These are phyloP conservation scores for Colaptes auratus DNA, from an alignment of 2,113 vertebrate species.

Conservation along the genomic window DNA sequence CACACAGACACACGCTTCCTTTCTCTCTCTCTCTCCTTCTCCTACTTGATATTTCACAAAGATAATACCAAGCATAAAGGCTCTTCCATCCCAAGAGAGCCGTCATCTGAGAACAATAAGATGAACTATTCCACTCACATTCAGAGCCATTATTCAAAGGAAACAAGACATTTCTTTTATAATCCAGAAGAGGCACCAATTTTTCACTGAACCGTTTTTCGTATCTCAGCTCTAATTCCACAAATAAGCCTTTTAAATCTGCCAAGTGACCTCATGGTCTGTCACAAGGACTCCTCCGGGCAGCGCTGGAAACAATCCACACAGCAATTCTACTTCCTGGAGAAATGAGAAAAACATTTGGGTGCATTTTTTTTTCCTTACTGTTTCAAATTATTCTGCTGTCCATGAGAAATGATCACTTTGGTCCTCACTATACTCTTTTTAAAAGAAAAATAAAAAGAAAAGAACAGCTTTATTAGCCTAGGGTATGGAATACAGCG, in stretches of 20 bases:
- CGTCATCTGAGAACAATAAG: background rate
- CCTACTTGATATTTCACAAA: background rate
- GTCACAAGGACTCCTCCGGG: background rate
- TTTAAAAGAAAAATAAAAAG: background rate
- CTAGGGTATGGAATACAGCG: background rate
- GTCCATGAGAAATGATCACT: slow-evolving; percentile 34
- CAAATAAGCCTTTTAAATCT: slow-evolving; percentile 56
- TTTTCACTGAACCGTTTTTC: slow-evolving; percentile 26
- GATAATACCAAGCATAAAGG: background rate
- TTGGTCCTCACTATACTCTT: slow-evolving; percentile 12
- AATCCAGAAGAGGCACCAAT: background rate
- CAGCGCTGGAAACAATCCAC: background rate
- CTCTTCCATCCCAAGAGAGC: background rate
- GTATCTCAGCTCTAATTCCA: slow-evolving; percentile 37
- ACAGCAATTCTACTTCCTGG: background rate
- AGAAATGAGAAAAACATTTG: background rate
- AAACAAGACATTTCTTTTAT: slow-evolving; percentile 4
- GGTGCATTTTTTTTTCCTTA: background rate
- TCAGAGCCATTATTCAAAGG: background rate
- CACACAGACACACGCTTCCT: rapidly evolving
- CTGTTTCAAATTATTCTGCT: slow-evolving; percentile 48
- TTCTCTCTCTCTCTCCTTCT: background rate
- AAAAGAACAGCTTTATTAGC: slow-evolving; percentile 23
- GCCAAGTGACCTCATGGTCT: background rate
- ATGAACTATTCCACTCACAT: background rate